These are phyloP conservation scores for Apotomis betuletana DNA, from an alignment of 2,888 invertebrate species.

Conservation along the genomic window DNA sequence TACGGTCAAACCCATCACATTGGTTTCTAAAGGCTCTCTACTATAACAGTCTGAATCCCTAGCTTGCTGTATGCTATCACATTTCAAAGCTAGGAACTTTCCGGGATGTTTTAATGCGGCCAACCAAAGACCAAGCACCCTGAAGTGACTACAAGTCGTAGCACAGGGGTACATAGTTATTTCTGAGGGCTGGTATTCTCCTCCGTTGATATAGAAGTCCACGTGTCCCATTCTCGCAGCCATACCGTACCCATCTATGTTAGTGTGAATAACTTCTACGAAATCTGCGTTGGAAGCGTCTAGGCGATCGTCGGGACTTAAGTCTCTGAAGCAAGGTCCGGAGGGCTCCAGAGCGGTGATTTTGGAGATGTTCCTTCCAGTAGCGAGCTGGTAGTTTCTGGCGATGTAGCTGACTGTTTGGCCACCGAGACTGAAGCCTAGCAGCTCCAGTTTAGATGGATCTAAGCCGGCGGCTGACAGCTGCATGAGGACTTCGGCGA, in stretches of 20 bases:
- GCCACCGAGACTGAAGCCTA: conserved; percentile 76
- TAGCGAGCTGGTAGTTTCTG: conserved; percentile 65
- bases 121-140: conserved; percentile 66
- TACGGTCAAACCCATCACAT: conserved; percentile 62
- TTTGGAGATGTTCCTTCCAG: conserved; percentile 69
- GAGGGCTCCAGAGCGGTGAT: conserved; percentile 73
- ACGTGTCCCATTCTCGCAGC: conserved; percentile 74
- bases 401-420: conserved; percentile 73
- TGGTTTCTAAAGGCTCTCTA: conserved; percentile 59
- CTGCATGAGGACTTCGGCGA: conserved; percentile 68
- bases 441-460: conserved; percentile 65
- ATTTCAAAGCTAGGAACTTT: conserved; percentile 69
- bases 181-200: conserved; percentile 75
- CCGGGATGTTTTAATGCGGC: conserved; percentile 65
- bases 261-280: conserved; percentile 74
- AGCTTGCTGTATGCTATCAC: conserved; percentile 69
- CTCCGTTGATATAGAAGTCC: conserved; percentile 75
- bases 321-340: conserved; percentile 72
- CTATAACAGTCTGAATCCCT: conserved; percentile 66
- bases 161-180: conserved; percentile 67
- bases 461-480: conserved; percentile 66
- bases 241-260: conserved; percentile 79
- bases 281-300: conserved; percentile 71
- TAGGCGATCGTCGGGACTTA: conserved; percentile 61
- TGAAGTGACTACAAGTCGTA: conserved; percentile 73